Base-by-base conservation (phyloP, 64 coral and sea anemone genomes). In the Catalaphyllia jardinei region DNA sequence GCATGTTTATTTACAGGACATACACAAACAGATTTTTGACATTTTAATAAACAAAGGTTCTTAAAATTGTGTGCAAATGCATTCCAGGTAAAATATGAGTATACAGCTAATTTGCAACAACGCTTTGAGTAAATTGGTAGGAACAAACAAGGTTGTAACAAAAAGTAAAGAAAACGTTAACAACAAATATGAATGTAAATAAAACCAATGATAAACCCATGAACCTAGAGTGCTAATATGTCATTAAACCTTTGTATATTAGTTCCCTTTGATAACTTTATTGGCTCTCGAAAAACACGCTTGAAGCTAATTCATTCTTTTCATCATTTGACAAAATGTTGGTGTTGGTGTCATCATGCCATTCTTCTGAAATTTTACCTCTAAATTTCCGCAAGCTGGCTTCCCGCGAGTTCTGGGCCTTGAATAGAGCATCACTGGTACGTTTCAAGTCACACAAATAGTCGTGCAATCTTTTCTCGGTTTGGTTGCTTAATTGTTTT, bases 1-100 rank as follows among this genome's bases (percentile, higher is more conserved):
- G 69, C 22, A 72, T 72, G 69, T 72, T 72, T 72, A 72, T 72
- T 72, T 72, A 72, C 69, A 72, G 69, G 69, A 72, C 69, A 72
- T 72, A 72, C 24, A 72, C 69, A 72, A 72, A 72, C 69, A 72
- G 69, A 72, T 72, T 72, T 72, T 72, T 72, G 69, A 28, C 24
- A 72, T 72, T 72, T 72, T 72, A 72, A 72, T 28, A 29, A 72
- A 72, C 69, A 72, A 72, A 72, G 69, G 24, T 72, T 72, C 22
- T 72, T 72, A 72, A 72, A 72, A 28, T 72, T 72, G 69, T 72
- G 69, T 72, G 24, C 22, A 72, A 72, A 72, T 72, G 22, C 69
- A 72, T 72, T 72, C 22, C 69, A 72, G 69, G 24, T 72, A 72
- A 72, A 72, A 72, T 72, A 72, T 72, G 69, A 72, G 69, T 72